Percentiles rank a stretch among this genome's conserved stretches.
Evolutionary conservation across 2,797 vertebrate species (phyloP).

Genomic region (Hafferia zeledoni): DNA sequence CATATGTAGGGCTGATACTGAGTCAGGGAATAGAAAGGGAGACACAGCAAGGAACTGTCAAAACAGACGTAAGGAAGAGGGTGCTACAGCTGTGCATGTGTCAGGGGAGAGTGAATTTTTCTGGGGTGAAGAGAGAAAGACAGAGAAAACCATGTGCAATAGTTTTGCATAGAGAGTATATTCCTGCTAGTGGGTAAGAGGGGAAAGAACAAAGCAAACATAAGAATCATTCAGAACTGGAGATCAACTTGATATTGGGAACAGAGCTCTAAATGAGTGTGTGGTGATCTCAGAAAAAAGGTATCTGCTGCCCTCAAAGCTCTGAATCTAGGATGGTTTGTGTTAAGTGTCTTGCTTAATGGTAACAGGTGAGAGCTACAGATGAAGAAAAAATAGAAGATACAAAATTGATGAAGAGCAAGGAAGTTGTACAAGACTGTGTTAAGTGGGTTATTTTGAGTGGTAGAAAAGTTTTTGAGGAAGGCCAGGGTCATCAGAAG

Average conservation of each 20-base stretch:
- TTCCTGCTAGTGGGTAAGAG: background rate
- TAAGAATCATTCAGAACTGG: background rate
- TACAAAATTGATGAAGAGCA: background rate
- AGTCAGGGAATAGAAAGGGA: background rate
- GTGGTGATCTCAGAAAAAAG: background rate
- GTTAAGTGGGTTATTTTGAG: background rate
- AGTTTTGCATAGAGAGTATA: background rate
- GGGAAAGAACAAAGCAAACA: background rate
- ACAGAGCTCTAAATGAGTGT: background rate
- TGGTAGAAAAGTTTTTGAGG: background rate
- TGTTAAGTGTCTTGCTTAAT: background rate
- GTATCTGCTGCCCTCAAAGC: background rate
- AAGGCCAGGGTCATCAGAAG: background rate
- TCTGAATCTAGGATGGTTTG: background rate
- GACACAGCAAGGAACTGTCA: background rate
- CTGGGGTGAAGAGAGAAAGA: background rate
- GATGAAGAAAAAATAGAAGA: background rate
- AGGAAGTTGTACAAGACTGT: background rate
- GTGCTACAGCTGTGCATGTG: background rate
- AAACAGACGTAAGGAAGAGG: background rate
- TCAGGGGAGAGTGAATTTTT: background rate
- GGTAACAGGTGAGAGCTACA: background rate
- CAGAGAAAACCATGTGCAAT: background rate
- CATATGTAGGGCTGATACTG: background rate
- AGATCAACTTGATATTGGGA: background rate